Evolutionary conservation across 2,797 vertebrate genomes (phyloP), one percentile per base, ranked within the genome.

Genomic region (Sitta carolinensis): DNA sequence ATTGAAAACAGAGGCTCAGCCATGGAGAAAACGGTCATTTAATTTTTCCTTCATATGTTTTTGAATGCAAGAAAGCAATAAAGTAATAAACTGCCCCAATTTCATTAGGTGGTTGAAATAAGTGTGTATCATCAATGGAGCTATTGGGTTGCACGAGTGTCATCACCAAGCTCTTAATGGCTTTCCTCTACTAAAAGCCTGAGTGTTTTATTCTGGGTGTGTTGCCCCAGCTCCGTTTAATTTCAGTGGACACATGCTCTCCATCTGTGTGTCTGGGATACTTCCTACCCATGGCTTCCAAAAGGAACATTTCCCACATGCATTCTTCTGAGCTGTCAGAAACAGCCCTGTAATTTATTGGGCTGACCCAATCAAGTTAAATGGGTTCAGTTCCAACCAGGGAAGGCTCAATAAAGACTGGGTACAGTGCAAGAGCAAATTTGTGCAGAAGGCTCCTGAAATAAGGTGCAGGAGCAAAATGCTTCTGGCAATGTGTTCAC

Each of bases 231-330:
- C 55, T 57, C 89, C 43, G 0, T 87, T 95, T 93, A 48, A 90
- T 87, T 94, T 89, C 84, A 78, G 66, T 82, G 94, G 96, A 92
- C 96, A 97, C 95, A 79, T 97, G 96, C 94, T 93, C 87, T 77
- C 96, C 96, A 96, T 95, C 89, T 97, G 97, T 92, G 86, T 76
- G 95, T 96, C 96, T 97, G 84, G 93, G 89, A 47, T 38, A 95
- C 93, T 95, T 97, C 96, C 94, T 94, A 96, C 69, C 2, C 0
- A 70, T 76, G 63, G 30, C 81, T 96, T 95, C 89, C 67, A 92
- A 79, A 62, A 88, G 76, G 62, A 94, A 50, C 79, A 76, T 76
- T 94, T 92, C 84, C 93, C 95, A 85, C 83, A 64, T 16, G 62
- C 22, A 1, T 61, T 86, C 50, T 82, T 84, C 94, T 13, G 43